Conservation (phyloP, 2,113 vertebrate genomes). For the Plecturocebus donacophilus region DNA sequence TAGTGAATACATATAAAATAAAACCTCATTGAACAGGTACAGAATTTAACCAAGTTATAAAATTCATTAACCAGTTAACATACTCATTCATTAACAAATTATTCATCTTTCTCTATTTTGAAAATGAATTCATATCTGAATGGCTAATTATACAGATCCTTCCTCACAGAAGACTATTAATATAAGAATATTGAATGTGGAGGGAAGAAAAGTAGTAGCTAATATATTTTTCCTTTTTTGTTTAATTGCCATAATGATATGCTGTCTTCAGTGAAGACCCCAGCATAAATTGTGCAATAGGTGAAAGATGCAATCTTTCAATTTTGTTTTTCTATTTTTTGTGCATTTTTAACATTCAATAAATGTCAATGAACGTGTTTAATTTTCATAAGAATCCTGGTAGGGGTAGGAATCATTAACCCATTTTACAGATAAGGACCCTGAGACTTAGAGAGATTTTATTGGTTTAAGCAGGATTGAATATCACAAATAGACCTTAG, state of each 20-base stretch:
- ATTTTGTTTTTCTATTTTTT: background rate
- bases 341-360: background rate
- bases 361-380: background rate
- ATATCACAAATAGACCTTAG: fast-evolving
- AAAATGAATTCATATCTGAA: constrained; percentile 37
- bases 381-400: background rate
- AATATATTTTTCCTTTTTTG: background rate
- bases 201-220: background rate
- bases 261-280: background rate
- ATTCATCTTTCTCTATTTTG: constrained; percentile 29
- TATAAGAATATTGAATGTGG: background rate
- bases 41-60: constrained; percentile 51
- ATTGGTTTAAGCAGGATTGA: too few relatives aligned
- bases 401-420: background rate
- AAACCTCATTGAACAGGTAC: constrained; percentile 45
- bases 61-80: constrained; percentile 51
- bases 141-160: background rate
- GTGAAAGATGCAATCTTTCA: background rate
- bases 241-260: background rate
- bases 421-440: background rate
- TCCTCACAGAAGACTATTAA: constrained; percentile 11
- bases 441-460: background rate
- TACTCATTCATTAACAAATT: constrained; percentile 48
- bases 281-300: background rate
- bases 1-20: constrained; percentile 14